These are phyloP conservation scores for Marcusenius ussheri DNA, from an alignment of 2,113 vertebrate species.

Conservation along the genomic window DNA sequence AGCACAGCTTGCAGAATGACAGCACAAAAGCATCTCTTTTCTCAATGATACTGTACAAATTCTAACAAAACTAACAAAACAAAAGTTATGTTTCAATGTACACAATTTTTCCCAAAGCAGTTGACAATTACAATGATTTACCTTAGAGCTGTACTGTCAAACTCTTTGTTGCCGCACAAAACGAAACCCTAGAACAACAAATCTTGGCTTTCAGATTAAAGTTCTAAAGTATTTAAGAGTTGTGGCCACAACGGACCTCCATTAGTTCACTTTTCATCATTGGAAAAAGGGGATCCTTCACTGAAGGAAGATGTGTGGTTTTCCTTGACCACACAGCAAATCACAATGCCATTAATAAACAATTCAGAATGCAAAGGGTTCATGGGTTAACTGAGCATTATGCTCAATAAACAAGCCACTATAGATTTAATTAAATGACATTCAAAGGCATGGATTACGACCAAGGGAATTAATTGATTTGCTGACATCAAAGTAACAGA, in stretches of 20 bases:
- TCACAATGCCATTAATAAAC: slow-evolving; percentile 10
- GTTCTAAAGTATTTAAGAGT: neutral
- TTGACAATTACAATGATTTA: neutral
- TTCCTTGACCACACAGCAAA: neutral
- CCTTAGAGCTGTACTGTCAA: neutral
- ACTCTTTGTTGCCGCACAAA: neutral
- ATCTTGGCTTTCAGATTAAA: neutral
- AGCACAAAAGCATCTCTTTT: neutral
- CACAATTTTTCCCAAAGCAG: neutral
- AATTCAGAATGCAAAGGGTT: slow-evolving; percentile 20
- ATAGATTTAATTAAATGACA: slow-evolving; percentile 46
- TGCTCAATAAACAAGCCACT: slow-evolving; percentile 31
- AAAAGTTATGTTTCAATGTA: neutral
- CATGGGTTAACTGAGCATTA: slow-evolving; percentile 22
- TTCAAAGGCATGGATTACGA: slow-evolving; percentile 42
- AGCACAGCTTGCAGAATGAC: neutral
- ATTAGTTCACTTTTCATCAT: neutral
- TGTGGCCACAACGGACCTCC: neutral
- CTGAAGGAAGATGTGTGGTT: slow-evolving; percentile 31
- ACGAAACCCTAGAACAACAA: neutral
- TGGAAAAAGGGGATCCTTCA: slow-evolving; percentile 17
- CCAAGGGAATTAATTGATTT: slow-evolving; percentile 29
- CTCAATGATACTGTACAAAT: neutral
- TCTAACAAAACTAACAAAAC: neutral
- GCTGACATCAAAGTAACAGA: slow-evolving; percentile 21